Base-by-base conservation (phyloP, 2,113 vertebrate genomes). In the Chaetodon auriga region DNA sequence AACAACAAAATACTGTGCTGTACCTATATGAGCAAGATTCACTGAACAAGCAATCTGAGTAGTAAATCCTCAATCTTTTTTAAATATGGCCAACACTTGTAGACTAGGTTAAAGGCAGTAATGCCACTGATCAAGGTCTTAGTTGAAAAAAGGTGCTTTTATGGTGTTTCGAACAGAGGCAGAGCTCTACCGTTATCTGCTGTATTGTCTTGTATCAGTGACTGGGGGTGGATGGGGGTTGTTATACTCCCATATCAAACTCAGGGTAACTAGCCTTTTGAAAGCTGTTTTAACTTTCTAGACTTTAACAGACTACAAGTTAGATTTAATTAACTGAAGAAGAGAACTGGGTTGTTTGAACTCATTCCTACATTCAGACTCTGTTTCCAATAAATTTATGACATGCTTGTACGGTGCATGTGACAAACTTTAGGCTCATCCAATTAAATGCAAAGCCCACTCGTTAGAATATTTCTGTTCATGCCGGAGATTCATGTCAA, bases 381-480 rank as follows among this genome's bases (percentile, higher is more conserved):
- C 46, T 19, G n/a, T 54, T 78, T 78, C 53, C 57, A 49, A 21
- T 53, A 81, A 60, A 87, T 80, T 48, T 58, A 54, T 86, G 74
- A 68, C 68, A 83, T 48, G 87, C 54, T 78, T 57, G 7, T 72
- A 62, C 30, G 36, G 66, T 57, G 15, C 54, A 89, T 82, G 49
- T 90, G 82, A 89, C 76, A 89, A 76, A 87, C 48, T 83, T 64
- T 75, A 62, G 53, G 51, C 72, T 68, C 60, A 49, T 25, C 91
- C 90, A 90, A 87, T 92, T 92, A 91, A 87, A 86, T 72, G 66
- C 65, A 77, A 84, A 86, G 51, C 11, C 77, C 35, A 23, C 73
- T 89, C 60, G 61, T 83, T 92, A 86, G 46, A 70, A 79, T 83
- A 78, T 86, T 77, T 82, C 79, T 83, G 46, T 65, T 78, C 77